Evolutionary conservation across 2,797 vertebrate species (phyloP), one percentile per base, ranked within the genome.

Genomic region (Gastrophryne carolinensis): DNA sequence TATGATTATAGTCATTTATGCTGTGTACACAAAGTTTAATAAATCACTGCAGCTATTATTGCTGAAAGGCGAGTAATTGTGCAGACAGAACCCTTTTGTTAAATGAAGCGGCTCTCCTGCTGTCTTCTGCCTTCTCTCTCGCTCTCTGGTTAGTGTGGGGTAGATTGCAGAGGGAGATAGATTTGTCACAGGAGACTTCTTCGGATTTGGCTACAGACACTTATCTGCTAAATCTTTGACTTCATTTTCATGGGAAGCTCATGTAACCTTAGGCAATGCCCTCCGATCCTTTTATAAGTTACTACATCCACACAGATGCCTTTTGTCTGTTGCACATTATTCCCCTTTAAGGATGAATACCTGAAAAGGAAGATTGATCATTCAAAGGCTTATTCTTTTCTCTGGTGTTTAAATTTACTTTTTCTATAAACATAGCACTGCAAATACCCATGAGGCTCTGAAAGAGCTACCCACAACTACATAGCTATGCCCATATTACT

Each of bases 311-410:
- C 49, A 73, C 34, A 44, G 47, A 58, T 62, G 41, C 11, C 58
- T 39, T 37, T 72, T 61, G 27, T 50, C 57, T 11, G 37, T 10
- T 29, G 6, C 57, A 61, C 37, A 50, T 54, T 65, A 6, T 65
- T 54, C 50, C 29, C 54, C 54, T 49, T 73, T 74, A 73, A 65
- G 32, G 26, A 47, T 73, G 61, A 74, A 74, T 66, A 34, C 65
- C 65, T 64, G 12, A 65, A 10, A 32, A 17, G 21, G 34, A 32
- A 27, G 26, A 44, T 30, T 47, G 19, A 21, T 26, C 32, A 21
- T 27, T 39, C 56, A 11, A 30, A 69, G 23, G 23, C 21, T 4
- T 19, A 39, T 53, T 4, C 9, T 39, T 54, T 30, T 30, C n/a
- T 41, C 12, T n/a, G 19, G n/a, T n/a, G n/a, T n/a, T n/a, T n/a